Base-by-base conservation (phyloP, 2,113 vertebrate species). In the Lophochroa leadbeateri region DNA sequence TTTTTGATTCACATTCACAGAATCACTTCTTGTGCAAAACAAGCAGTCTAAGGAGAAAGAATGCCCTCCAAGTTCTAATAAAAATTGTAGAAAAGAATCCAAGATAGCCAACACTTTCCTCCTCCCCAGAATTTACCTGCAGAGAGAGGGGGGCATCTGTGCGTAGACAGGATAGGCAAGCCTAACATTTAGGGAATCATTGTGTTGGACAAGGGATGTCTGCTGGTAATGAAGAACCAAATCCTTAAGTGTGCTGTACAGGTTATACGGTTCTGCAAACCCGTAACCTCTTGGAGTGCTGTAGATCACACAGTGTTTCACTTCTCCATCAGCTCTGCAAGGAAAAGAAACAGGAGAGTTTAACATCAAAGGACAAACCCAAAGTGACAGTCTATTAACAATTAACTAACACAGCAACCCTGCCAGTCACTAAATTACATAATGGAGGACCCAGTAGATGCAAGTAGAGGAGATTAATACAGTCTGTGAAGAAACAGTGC, bases 1-100 rank as follows among this genome's bases (percentile, higher is more conserved):
- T 98, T 96, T 95, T 98, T 97, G 97, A 97, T 98, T 99, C 99
- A 99, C 99, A 99, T 99, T 99, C 99, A 99, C 98, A 99, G 99
- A 99, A 98, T 98, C 99, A 99, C 98, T 99, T 99, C 98, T 99
- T 99, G 99, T 99, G 99, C 99, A 99, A 99, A 99, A 99, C 99
- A 98, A 99, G 99, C 99, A 99, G 99, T 99, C 99, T 99, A 98
- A 96, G 98, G 98, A 99, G 98, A 99, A 99, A 99, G 98, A 99
- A 99, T 99, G 99, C 99, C 99, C 99, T 99, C 98, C 96, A 81
- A 98, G 97, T 98, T 98, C 98, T 98, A 98, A 96, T 98, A 98
- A 98, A 98, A 98, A 98, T 74, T 13, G 96, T 97, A 98, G 97
- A 97, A 98, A 98, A 98, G 94, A 97, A 97, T 96, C 97, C 95